Base-by-base conservation (phyloP, 1,140 invertebrate species). In the Paracyclopina nana region DNA sequence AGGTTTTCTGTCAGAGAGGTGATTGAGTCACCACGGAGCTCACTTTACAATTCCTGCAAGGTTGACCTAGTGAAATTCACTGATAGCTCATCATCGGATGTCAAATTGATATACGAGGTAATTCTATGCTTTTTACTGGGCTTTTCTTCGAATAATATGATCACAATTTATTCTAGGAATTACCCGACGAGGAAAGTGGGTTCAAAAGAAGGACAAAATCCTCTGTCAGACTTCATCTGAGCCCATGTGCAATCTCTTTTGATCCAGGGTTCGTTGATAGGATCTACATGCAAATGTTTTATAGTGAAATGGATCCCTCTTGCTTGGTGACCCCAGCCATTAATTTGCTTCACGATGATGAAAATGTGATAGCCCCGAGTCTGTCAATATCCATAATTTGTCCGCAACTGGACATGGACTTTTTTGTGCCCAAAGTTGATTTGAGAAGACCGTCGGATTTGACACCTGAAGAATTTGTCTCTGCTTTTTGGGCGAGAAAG, bases 391-490 rank as follows among this genome's bases (percentile, higher is more conserved):
- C 5, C 8, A 28, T 46, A 28, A 46, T 12, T 12, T 25, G 18
- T 12, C 20, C 44, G 8, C 18, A 46, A 20, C 6, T 46, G 8
- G 27, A 49, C 29, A 27, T 52, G 12, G 40, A 46, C 24, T 52
- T 52, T 29, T 27, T n/a, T 6, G 34, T 52, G 11, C 50, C 50
- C 12, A 52, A 52, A 26, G 16, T 40, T 2, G 50, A 52, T 18
- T 11, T 42, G 12, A 14, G 50, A 18, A 22, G 12, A 16, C 50
- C 50, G 18, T 8, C 14, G 8, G 50, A 52, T 4, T 26, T 52
- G 9, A n/a, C n/a, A n/a, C n/a, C n/a, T n/a, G 16, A 11, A 3
- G 20, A 50, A 12, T 52, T 24, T 29, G 20, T 44, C 1, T 12
- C 22, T 4, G 4, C 12, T 40, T 52, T 52, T 43, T 52, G 50